Evolutionary conservation across 2,113 vertebrate genomes (phyloP).

Genomic region (Hypomesus transpacificus): DNA sequence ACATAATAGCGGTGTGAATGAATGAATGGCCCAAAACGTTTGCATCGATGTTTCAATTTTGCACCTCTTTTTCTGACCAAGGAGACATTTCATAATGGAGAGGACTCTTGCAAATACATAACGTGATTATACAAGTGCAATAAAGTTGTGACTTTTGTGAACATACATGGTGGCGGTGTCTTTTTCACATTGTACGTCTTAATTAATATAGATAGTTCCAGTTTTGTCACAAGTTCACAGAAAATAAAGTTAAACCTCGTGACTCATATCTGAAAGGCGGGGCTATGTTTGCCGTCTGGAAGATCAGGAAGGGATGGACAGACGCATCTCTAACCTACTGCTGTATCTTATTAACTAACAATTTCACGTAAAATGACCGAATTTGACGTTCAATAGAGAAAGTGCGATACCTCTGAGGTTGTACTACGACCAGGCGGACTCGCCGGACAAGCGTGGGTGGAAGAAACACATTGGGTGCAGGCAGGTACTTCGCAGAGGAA

Average conservation of each 20-base stretch:
- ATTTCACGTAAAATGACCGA: too few species aligned
- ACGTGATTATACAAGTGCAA: constrained; percentile 70
- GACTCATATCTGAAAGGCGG: constrained; percentile 55
- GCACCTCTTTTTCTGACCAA: constrained; percentile 66
- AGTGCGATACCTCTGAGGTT: background rate
- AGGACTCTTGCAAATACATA: constrained; percentile 55
- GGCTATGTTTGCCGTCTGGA: constrained; percentile 10
- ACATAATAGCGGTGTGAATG: constrained; percentile 44
- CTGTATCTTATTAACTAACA: too few species aligned
- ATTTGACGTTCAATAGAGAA: too few species aligned
- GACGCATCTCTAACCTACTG: background rate
- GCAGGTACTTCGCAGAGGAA: constrained; percentile 22
- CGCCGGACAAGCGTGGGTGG: constrained; percentile 12
- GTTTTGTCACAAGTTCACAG: background rate
- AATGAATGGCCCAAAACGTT: constrained; percentile 54
- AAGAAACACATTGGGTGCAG: constrained; percentile 28
- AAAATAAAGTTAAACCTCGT: constrained; percentile 16
- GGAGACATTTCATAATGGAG: constrained; percentile 69
- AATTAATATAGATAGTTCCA: too few species aligned
- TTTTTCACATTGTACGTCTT: constrained; percentile 3
- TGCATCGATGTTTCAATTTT: constrained; percentile 64
- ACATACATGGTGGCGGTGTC: constrained; percentile 7
- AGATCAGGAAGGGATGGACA: background rate
- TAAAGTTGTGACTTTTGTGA: constrained; percentile 74
- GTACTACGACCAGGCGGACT: background rate